Percentiles rank a stretch among this genome's conserved stretches.
Evolutionary conservation across 2,797 vertebrate genomes (phyloP).

Genomic region (Thunnus albacares): DNA sequence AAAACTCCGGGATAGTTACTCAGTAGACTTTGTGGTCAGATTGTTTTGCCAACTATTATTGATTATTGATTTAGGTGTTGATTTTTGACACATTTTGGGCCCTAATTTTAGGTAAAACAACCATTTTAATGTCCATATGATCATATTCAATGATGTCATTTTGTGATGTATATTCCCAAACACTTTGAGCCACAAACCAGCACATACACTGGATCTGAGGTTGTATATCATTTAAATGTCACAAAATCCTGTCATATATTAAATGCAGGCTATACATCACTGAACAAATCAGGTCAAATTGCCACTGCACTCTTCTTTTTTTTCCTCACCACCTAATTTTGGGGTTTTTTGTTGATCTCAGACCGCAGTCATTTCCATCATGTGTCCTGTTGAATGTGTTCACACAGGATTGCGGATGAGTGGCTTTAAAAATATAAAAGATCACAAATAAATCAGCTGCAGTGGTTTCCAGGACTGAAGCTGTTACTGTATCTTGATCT

Average conservation of each 20-base stretch:
- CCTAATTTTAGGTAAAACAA: too few relatives aligned
- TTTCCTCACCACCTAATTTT: not conserved
- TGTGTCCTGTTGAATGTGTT: not conserved
- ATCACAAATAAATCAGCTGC: conserved; percentile 8
- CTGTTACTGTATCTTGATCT: conserved; percentile 41
- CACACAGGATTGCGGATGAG: not conserved
- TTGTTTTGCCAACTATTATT: too few relatives aligned
- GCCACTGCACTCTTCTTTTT: too few relatives aligned
- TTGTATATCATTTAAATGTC: not conserved
- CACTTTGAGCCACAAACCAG: not conserved
- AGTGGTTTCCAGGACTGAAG: conserved; percentile 16
- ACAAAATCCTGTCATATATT: too few relatives aligned
- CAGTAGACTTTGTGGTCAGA: too few relatives aligned
- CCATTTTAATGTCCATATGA: too few relatives aligned
- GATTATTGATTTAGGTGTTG: too few relatives aligned
- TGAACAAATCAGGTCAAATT: not conserved
- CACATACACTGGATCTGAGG: not conserved
- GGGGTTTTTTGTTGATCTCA: not conserved
- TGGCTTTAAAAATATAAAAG: not conserved
- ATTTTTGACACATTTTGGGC: too few relatives aligned
- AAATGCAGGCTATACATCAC: not conserved
- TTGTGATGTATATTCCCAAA: too few relatives aligned
- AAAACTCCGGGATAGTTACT: too few relatives aligned
- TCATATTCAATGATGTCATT: too few relatives aligned
- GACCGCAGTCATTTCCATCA: conserved; percentile 15